Base-by-base conservation (phyloP, 2,797 vertebrate species). In the Eospalax fontanierii region DNA sequence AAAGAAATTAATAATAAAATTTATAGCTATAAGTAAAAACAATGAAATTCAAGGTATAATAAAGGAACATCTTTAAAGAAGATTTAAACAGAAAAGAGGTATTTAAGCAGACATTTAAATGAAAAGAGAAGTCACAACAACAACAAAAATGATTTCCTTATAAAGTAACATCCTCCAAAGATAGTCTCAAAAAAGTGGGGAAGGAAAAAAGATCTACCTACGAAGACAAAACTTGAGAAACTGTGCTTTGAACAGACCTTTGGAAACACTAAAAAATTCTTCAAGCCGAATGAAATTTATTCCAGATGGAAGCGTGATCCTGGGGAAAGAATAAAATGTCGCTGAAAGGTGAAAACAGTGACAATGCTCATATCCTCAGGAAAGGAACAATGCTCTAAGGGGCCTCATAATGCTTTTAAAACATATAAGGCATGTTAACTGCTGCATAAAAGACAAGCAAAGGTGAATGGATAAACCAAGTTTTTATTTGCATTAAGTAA, bases 291-390 rank as follows among this genome's bases (percentile, higher is more conserved):
- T 65, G 66, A 89, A 66, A 92, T 24, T 5, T 6, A 43, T 88
- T 14, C 73, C 22, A 8, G 33, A 73, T 35, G 63, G 61, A 90
- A 81, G 28, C 18, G 18, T 59, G 21, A 59, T 46, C 30, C 30
- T 35, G 28, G 19, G 59, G 59, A 59, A 87, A 90, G n/a, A 81
- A 80, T 43, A 79, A 87, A 84, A 86, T 86, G 35, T 24, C 57
- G 16, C 18, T 86, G 43, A 43, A 66, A 66, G 50, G 28, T 81
- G 61, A 70, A 94, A 33, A 35, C 21, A 46, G 14, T 33, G 28
- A 8, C 24, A 33, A 35, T 71, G 33, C 40, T 74, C 76, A 63
- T 24, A 40, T 78, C n/a, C 38, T 65, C 63, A 61, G 35, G 9
- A n/a, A 54, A 76, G 28, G 46, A 91, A 65, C 19, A 86, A 21